phyloP scores from a whole-genome alignment of 1,140 invertebrate genomes.

The silkworm (Bombyx mori) region ASM3026992v2 NC_085124.1:10001001-10001500 shows the following conservation, averaged over 20 bases:
- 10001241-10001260: constrained; percentile 28
- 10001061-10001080: no score
- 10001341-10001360: no score
- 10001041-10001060: no score
- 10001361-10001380: constrained; percentile 1
- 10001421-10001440: constrained; percentile 40
- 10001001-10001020: no score
- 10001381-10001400: constrained; percentile 16
- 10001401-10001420: constrained; percentile 26
- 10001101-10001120: no score
- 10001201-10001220: constrained; percentile 48
- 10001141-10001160: constrained; percentile 42
- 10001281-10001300: constrained; percentile 27
- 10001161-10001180: constrained; percentile 34
- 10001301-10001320: not conserved
- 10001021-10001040: no score
- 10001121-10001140: no score
- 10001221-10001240: constrained; percentile 36
- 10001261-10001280: constrained; percentile 40
- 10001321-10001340: not conserved
- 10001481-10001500: constrained; percentile 39
- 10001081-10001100: no score
- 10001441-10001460: constrained; percentile 31
- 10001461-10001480: constrained; percentile 31
- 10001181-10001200: constrained; percentile 28